Evolutionary conservation across 2,113 vertebrate genomes (phyloP).

Genomic region (Chinchilla lanigera): DNA sequence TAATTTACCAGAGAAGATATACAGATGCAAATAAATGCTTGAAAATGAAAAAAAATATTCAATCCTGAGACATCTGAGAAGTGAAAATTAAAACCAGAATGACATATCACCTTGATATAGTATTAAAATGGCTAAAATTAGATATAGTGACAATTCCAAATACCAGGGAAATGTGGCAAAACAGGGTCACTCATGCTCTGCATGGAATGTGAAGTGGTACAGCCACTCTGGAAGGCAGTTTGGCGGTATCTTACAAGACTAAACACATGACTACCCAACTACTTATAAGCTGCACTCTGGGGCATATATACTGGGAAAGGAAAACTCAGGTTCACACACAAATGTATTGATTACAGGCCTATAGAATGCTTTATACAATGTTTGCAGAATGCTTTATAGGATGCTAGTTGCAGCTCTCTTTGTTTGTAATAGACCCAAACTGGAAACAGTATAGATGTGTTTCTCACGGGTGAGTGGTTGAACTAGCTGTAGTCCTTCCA

Average conservation of each 20-base stretch:
- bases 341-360: neutral
- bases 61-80: neutral
- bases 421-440: neutral
- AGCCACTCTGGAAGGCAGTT: neutral
- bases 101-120: neutral
- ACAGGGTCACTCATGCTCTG: too few relatives aligned
- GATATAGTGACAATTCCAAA: neutral
- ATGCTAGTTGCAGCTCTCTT: neutral
- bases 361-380: neutral
- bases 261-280: neutral
- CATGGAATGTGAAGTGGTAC: neutral
- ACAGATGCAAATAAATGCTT: neutral
- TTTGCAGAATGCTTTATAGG: neutral
- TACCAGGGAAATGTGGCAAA: neutral
- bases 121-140: neutral
- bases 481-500: neutral
- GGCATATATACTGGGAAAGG: neutral
- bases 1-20: neutral
- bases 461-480: neutral
- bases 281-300: neutral
- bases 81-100: neutral
- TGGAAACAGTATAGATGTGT: neutral
- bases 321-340: neutral
- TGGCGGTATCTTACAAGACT: neutral
- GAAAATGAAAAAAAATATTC: neutral